A percentile compares a stretch with the other conserved stretches of the same genome.
These are phyloP conservation scores for Sinelater perroti DNA, from an alignment of 2,888 invertebrate genomes.

Conservation along the genomic window DNA sequence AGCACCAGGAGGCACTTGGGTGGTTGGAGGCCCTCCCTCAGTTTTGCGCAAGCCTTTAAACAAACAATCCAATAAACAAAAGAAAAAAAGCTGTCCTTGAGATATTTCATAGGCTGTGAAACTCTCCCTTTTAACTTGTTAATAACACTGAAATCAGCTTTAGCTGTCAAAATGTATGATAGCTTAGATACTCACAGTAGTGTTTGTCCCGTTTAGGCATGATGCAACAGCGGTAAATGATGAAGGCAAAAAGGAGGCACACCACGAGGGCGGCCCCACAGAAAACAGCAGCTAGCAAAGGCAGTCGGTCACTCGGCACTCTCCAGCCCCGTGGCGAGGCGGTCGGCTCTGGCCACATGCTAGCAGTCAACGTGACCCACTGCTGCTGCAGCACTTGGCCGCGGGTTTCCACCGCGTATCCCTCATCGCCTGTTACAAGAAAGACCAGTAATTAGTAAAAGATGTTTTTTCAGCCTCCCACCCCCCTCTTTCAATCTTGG, in stretches of 20 bases:
- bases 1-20: constrained; percentile 49
- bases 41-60: constrained; percentile 57
- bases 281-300: constrained; percentile 62
- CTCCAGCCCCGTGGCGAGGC: constrained; percentile 58
- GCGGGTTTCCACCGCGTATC: constrained; percentile 47
- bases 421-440: constrained; percentile 53
- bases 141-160: too few relatives aligned
- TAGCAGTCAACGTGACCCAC: constrained; percentile 65
- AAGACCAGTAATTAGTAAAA: neutral
- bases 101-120: too few relatives aligned
- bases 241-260: constrained; percentile 69
- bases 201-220: constrained; percentile 76
- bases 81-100: too few relatives aligned
- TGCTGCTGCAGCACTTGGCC: constrained; percentile 61
- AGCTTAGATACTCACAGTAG: constrained; percentile 64
- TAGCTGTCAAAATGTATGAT: neutral
- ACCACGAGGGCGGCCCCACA: constrained; percentile 70
- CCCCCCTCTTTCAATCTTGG: neutral
- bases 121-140: too few relatives aligned
- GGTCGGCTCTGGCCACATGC: constrained; percentile 63
- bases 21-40: constrained; percentile 52
- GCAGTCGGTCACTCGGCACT: constrained; percentile 61
- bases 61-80: neutral
- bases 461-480: neutral
- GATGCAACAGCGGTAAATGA: constrained; percentile 74